These are phyloP conservation scores for Aurelia sp. DNA, from an alignment of 30 jellyfish, hydroid and myxozoan species.

Conservation along the genomic window DNA sequence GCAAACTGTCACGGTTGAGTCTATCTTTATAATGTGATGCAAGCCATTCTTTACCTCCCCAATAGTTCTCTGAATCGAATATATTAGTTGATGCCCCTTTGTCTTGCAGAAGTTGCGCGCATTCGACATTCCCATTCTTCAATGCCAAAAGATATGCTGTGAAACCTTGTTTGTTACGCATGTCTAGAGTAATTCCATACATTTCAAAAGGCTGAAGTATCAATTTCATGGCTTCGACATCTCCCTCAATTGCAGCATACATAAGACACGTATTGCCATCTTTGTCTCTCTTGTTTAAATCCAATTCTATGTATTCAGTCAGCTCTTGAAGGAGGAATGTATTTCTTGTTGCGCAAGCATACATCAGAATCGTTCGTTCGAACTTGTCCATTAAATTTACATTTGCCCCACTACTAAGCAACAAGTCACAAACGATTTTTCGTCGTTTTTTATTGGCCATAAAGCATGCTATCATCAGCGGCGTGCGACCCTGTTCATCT, in stretches of 20 bases:
- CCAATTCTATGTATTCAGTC: constrained; percentile 19
- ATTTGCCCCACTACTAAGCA: constrained; percentile 49
- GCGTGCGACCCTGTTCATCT: constrained; percentile 48
- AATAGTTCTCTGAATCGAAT: constrained; percentile 38
- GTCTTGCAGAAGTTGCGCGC: constrained; percentile 44
- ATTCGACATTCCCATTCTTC: constrained; percentile 50
- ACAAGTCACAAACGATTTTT: constrained; percentile 26
- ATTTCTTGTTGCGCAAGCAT: constrained; percentile 70
- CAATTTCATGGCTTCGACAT: constrained; percentile 5
- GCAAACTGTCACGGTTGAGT: constrained; percentile 21
- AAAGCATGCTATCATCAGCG: constrained; percentile 63
- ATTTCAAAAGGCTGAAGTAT: constrained; percentile 3
- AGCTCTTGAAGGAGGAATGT: constrained; percentile 20
- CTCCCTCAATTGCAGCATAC: constrained; percentile 74
- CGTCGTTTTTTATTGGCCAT: constrained; percentile 48
- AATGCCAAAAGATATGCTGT: constrained; percentile 64
- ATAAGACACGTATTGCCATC: constrained; percentile 65
- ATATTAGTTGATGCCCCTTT: constrained; percentile 49
- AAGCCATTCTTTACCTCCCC: constrained; percentile 50
- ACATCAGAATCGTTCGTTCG: constrained; percentile 37
- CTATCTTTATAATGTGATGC: constrained; percentile 28
- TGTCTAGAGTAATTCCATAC: constrained; percentile 47
- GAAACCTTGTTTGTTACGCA: constrained; percentile 42
- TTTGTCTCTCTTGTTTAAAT: constrained; percentile 25
- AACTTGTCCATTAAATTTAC: constrained; percentile 25